Evolutionary conservation across 2,797 vertebrate genomes (phyloP), one percentile per base, ranked within the genome.

Genomic region (Sardinella longiceps): DNA sequence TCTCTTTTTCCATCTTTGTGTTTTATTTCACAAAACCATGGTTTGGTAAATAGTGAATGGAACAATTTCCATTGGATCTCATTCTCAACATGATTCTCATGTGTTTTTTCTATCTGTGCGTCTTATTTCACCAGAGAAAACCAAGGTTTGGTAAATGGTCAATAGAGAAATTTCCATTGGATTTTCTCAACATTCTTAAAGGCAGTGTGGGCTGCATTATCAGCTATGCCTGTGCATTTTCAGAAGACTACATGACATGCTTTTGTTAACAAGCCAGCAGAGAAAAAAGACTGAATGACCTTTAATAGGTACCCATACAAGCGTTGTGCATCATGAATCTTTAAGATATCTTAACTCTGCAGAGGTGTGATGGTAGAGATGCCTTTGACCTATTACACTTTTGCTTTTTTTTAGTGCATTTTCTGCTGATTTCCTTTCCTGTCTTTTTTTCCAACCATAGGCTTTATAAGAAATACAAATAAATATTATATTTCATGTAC

Each of bases 41-140:
- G 89, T 92, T 90, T 92, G 91, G 92, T 92, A 93, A 93, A 93
- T 92, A 92, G n/a, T n/a, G 89, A 90, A 82, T 90, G 89, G 86
- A 85, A 82, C 87, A 83, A 84, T 86, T 1, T 43, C 43, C 43
- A 48, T 45, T 86, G 77, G 11, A 10, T 84, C 83, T n/a, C n/a
- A n/a, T 53, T 80, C 30, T 77, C 25, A 20, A 51, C 30, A n/a
- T 50, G n/a, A n/a, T n/a, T n/a, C n/a, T n/a, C n/a, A n/a, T n/a
- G n/a, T n/a, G n/a, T n/a, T 74, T 74, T 39, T 37, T 77, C 18
- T 37, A 77, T 39, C 33, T 77, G 25, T 60, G 56, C 23, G 37
- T 91, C 87, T 23, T 77, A 85, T 93, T 91, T 94, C 94, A 94
- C 93, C 95, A 94, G 95, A 95, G 91, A 89, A 88, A 43, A 45